phyloP scores from a whole-genome alignment of 2,797 vertebrate species.

The Microhierax caerulescens region DNA sequence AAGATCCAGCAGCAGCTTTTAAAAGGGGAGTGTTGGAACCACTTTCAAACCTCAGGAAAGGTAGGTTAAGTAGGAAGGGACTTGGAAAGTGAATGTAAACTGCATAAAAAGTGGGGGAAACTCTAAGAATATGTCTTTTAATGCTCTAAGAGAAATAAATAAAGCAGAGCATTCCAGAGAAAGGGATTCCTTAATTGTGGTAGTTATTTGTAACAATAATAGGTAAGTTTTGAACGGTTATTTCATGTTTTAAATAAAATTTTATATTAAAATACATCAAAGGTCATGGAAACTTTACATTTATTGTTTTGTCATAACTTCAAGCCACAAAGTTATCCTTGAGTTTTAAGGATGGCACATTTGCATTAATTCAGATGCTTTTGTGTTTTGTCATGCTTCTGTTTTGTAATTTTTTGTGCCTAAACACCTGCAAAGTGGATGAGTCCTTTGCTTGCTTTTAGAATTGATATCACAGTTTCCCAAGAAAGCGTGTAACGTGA shows the following conservation, averaged over 20 bases:
- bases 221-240: not conserved
- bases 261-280: not conserved
- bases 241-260: not conserved
- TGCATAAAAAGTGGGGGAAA: not conserved
- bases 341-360: not conserved
- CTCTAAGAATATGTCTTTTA: not conserved
- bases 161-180: not conserved
- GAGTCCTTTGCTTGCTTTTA: not conserved
- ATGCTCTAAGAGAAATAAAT: not conserved
- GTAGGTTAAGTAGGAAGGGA: constrained; percentile 64
- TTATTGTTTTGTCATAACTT: not conserved
- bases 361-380: not conserved
- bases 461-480: not conserved
- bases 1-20: constrained; percentile 92
- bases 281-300: not conserved
- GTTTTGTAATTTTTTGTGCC: not conserved
- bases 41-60: constrained; percentile 85
- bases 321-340: too few relatives aligned
- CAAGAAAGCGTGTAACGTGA: not conserved
- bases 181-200: not conserved
- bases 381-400: not conserved
- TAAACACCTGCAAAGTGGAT: not conserved
- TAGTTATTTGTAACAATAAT: not conserved
- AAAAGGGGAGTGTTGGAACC: constrained; percentile 91
- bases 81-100: not conserved